Evolutionary conservation across 2,888 invertebrate species (phyloP).

Genomic region (Allacma fusca): DNA sequence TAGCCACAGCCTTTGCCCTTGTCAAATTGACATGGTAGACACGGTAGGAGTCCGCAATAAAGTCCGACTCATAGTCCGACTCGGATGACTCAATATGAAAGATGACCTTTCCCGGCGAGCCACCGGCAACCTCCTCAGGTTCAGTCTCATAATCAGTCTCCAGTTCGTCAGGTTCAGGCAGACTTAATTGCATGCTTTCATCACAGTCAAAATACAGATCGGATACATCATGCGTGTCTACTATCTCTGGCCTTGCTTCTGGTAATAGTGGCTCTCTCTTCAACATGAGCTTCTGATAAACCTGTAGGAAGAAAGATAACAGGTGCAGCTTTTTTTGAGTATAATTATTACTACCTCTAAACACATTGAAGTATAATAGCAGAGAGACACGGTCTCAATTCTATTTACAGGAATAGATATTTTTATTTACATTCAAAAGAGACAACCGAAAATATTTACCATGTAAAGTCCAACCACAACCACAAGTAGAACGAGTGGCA

Average conservation of each 20-base stretch:
- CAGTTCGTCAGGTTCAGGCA: background rate
- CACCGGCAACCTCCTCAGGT: background rate
- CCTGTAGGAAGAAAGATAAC: too few species aligned
- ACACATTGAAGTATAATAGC: too few species aligned
- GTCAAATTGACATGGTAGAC: background rate
- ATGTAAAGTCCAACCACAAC: background rate
- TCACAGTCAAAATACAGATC: constrained; percentile 8
- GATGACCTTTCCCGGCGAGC: background rate
- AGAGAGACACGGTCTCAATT: too few species aligned
- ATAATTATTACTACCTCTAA: too few species aligned
- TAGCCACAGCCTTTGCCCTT: background rate
- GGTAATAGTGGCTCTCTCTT: background rate
- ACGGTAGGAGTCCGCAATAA: background rate
- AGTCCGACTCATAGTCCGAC: background rate
- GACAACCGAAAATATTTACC: background rate
- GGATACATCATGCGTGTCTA: background rate
- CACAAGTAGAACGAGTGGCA: background rate
- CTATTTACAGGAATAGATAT: too few species aligned
- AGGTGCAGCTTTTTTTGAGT: too few species aligned
- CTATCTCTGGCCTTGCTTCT: background rate
- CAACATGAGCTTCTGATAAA: background rate
- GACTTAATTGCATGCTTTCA: constrained; percentile 5
- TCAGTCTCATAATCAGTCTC: constrained; percentile 7
- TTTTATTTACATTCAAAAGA: background rate
- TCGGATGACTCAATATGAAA: background rate